Conservation (phyloP, 2,888 invertebrate genomes). For the Tachina grossa region DNA sequence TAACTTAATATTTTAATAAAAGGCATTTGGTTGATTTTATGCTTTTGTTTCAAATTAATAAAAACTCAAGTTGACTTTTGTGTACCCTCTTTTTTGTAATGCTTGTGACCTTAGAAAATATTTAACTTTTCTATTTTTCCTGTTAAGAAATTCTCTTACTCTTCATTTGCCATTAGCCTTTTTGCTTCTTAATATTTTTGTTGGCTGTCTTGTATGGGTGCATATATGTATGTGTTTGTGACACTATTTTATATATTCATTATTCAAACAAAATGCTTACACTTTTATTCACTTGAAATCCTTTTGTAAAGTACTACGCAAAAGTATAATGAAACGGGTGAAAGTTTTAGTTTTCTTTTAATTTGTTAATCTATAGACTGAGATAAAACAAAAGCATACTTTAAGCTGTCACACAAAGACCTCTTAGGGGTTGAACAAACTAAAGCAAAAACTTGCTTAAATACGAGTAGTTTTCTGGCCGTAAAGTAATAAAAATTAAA, state of each 20-base stretch:
- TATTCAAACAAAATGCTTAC: slow-evolving; percentile 27
- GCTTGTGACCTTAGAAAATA: not conserved
- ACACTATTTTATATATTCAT: not conserved
- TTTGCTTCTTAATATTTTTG: slow-evolving; percentile 32
- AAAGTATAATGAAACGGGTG: slow-evolving; percentile 27
- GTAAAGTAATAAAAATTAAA: too few species aligned
- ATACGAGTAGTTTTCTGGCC: too few species aligned
- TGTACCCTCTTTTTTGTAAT: slow-evolving; percentile 12
- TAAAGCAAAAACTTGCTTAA: too few species aligned
- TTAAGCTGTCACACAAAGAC: slow-evolving; percentile 18
- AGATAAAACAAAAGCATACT: slow-evolving; percentile 26
- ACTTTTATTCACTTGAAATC: slow-evolving; percentile 20
- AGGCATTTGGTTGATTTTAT: not conserved
- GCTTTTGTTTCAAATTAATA: slow-evolving; percentile 9
- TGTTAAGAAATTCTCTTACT: slow-evolving; percentile 45
- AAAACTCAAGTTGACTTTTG: slow-evolving; percentile 23
- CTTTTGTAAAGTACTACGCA: not conserved
- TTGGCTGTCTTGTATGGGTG: not conserved
- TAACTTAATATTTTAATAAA: slow-evolving; percentile 27
- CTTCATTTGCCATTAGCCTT: slow-evolving; percentile 66
- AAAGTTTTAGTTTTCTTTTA: slow-evolving; percentile 36
- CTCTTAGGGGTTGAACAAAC: not conserved
- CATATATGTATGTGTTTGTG: slow-evolving; percentile 4
- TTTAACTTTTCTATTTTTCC: slow-evolving; percentile 9
- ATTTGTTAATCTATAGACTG: slow-evolving; percentile 5